phyloP scores from a whole-genome alignment of 2,888 invertebrate genomes.

The Strigamia crassipes region DNA sequence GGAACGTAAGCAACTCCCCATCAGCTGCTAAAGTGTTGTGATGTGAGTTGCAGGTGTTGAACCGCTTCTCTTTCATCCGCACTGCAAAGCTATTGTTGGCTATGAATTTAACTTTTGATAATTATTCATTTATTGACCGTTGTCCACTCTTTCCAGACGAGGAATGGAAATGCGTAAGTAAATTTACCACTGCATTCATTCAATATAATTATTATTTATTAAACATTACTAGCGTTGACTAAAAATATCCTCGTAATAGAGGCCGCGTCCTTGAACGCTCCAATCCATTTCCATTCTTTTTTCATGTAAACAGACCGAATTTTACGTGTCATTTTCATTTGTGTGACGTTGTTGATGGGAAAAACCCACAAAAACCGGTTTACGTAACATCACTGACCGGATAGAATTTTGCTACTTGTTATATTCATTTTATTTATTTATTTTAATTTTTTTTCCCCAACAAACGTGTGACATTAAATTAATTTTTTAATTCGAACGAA shows the following conservation, averaged over 20 bases:
- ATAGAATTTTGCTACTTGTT: too few relatives aligned
- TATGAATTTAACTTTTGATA: conserved; percentile 17
- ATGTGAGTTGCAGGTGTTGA: conserved; percentile 21
- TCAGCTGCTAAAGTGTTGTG: conserved; percentile 12
- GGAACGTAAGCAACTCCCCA: not conserved
- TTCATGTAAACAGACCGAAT: not conserved
- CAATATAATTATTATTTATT: not conserved
- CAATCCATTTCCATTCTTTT: not conserved
- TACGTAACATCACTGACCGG: not conserved
- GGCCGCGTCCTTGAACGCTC: conserved; percentile 15
- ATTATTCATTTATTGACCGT: conserved; percentile 14
- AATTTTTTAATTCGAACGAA: not conserved
- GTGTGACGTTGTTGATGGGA: not conserved
- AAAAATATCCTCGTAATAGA: not conserved
- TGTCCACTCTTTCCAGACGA: conserved; percentile 36
- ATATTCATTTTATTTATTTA: too few relatives aligned
- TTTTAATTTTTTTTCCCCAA: too few relatives aligned
- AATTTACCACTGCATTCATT: not conserved
- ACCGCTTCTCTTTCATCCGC: conserved; percentile 6
- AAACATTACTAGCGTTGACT: not conserved
- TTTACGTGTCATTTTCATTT: not conserved
- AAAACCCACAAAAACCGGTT: conserved; percentile 6
- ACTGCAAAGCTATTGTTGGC: not conserved
- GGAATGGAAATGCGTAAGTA: conserved; percentile 39
- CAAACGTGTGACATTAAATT: not conserved